Percentiles rank a stretch among this genome's conserved stretches.
These are phyloP conservation scores for Pontoporia blainvillei DNA, from an alignment of 2,113 vertebrate genomes.

Conservation along the genomic window DNA sequence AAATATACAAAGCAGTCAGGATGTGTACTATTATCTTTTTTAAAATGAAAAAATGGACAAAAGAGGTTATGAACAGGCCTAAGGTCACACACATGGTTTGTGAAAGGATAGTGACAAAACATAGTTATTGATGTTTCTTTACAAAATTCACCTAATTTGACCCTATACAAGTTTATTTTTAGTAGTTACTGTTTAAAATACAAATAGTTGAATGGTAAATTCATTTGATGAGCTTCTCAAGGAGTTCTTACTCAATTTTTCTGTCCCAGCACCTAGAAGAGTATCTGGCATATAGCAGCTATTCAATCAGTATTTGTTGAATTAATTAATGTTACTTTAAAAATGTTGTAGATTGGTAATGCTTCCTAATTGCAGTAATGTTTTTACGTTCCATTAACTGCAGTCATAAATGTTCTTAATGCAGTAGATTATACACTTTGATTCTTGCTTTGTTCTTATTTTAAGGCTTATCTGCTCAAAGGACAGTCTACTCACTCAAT, in stretches of 20 bases:
- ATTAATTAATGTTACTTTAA: neutral
- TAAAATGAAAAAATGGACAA: neutral
- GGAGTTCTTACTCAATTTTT: neutral
- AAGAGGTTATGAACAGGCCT: neutral
- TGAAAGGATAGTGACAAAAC: neutral
- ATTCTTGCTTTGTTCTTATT: neutral
- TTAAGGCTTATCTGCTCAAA: neutral
- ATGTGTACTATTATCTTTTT: neutral
- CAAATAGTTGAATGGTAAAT: neutral
- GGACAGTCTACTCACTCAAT: neutral
- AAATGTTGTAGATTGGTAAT: neutral
- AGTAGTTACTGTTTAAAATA: neutral
- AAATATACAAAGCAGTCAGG: neutral
- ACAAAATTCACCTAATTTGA: neutral
- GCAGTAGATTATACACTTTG: neutral
- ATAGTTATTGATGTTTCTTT: neutral
- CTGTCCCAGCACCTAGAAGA: neutral
- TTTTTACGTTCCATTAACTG: neutral
- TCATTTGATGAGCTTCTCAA: neutral
- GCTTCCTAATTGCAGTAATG: neutral
- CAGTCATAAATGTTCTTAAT: neutral
- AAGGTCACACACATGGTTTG: neutral
- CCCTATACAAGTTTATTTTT: neutral
- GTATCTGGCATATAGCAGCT: neutral
- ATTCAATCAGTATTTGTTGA: neutral